A percentile compares a stretch with the other conserved stretches of the same genome.
Conservation (phyloP, 2,113 vertebrate genomes). For the Scatophagus argus region DNA sequence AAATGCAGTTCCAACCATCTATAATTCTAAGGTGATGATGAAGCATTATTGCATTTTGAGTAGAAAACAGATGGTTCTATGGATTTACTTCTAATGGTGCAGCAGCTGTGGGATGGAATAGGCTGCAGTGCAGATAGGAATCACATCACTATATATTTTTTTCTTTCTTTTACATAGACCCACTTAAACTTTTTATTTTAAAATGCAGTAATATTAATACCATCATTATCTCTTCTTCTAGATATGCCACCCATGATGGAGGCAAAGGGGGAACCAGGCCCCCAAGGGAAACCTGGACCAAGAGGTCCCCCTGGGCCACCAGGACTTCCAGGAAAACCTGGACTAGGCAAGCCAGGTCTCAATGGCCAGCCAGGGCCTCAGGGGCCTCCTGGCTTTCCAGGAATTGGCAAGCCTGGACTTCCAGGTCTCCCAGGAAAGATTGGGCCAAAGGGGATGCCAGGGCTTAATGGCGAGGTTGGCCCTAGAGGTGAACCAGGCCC, state of each 20-base stretch:
- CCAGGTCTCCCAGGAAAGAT: conserved; percentile 94
- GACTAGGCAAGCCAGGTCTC: conserved; percentile 93
- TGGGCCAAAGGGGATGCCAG: conserved; percentile 90
- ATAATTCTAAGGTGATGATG: background rate
- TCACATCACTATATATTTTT: background rate
- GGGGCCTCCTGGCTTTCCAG: conserved; percentile 92
- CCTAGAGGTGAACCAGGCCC: conserved; percentile 90
- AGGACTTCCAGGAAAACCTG: conserved; percentile 94
- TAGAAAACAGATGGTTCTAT: background rate
- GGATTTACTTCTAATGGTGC: background rate
- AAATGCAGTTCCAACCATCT: background rate
- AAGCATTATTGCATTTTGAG: background rate
- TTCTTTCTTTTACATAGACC: background rate
- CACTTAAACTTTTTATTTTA: background rate
- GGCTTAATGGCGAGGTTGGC: conserved; percentile 87
- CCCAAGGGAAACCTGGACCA: conserved; percentile 93
- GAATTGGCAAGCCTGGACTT: conserved; percentile 94
- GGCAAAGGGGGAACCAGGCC: conserved; percentile 95
- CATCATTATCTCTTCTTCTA: conserved; percentile 75
- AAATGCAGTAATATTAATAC: background rate
- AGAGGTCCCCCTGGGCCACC: conserved; percentile 91
- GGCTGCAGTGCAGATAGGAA: background rate
- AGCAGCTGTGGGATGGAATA: background rate
- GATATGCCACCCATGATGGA: conserved; percentile 93
- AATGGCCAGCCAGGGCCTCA: conserved; percentile 92